Evolutionary conservation across 1,140 invertebrate genomes (phyloP), one percentile per base, ranked within the genome.

Genomic region (Drosophila lacteicornis): DNA sequence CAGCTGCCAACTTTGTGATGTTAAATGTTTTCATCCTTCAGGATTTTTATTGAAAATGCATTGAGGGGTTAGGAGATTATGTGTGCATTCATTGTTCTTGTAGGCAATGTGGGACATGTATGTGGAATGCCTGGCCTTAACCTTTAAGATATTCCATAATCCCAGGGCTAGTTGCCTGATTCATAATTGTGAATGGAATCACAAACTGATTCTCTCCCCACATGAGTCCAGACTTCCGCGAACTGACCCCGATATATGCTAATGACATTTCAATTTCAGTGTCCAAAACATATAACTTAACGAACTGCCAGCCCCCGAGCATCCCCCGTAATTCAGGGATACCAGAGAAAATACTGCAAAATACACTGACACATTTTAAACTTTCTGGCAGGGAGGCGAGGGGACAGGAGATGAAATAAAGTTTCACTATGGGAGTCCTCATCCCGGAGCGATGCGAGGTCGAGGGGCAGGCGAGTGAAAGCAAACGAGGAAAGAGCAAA

Each of bases 331-430:
- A 40, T 55, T 55, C 33, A 22, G 33, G 51, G 51, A 13, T 25
- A 40, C 33, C 30, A 56, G 62, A 80, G 62, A 80, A 61, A 62
- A 46, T 62, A 75, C 70, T 55, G 50, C 17, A 58, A 82, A 70
- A 79, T 70, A 51, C 59, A 70, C 50, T 75, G 68, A 71, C 57
- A 67, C 79, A 82, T 77, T 81, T 81, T 67, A 55, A 82, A 82
- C 75, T 65, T 82, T 82, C 65, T 69, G 74, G 73, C 42, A 15
- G 38, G 12, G 36, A 15, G 49, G 55, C 42, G 27, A 40, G 42
- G 25, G 59, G 42, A 36, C 12, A 30, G 30, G 43, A 82, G 79
- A 53, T 50, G 55, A 59, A 85, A 78, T 65, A 74, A 78, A 84
- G 77, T 84, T 73, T 71, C 62, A 65, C 66, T 67, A 12, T 40